Evolutionary conservation across 1,140 invertebrate genomes (phyloP).

Genomic region (Meloidogyne chitwoodi): DNA sequence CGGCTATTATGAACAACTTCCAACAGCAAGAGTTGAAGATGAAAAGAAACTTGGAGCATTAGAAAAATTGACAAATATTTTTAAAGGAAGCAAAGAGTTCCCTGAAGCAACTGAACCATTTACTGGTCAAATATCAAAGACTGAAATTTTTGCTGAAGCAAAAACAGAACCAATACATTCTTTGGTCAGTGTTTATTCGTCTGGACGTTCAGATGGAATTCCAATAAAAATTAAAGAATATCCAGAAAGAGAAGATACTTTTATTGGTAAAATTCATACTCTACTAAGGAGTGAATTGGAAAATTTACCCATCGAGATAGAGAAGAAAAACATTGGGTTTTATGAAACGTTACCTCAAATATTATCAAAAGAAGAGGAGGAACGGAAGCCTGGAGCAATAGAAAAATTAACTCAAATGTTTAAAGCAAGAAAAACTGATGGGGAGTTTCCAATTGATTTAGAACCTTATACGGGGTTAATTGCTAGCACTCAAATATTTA

Average conservation of each 20-base stretch:
- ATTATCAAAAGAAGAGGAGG: no score
- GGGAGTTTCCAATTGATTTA: not conserved
- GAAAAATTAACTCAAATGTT: not conserved
- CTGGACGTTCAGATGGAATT: slow-evolving; percentile 31
- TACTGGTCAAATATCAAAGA: not conserved
- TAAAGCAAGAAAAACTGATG: not conserved
- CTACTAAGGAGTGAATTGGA: not conserved
- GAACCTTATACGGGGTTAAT: slow-evolving; percentile 18
- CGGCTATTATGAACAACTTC: not conserved
- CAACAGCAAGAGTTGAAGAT: not conserved
- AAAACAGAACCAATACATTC: slow-evolving; percentile 2
- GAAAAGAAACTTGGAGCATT: not conserved
- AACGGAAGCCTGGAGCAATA: not conserved
- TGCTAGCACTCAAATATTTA: not conserved
- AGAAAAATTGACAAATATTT: not conserved
- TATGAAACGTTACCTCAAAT: no score
- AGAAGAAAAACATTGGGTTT: no score
- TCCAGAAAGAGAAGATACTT: not conserved
- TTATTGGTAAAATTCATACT: slow-evolving; percentile 25
- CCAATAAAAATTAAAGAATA: no score
- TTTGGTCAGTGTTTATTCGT: slow-evolving; percentile 21
- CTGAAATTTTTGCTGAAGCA: no score
- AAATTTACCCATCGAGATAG: not conserved
- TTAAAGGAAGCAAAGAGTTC: not conserved
- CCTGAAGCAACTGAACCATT: not conserved